Percentiles rank a stretch among this genome's conserved stretches.
Conservation (phyloP, 1,140 invertebrate species). For the Lineus longissimus region DNA sequence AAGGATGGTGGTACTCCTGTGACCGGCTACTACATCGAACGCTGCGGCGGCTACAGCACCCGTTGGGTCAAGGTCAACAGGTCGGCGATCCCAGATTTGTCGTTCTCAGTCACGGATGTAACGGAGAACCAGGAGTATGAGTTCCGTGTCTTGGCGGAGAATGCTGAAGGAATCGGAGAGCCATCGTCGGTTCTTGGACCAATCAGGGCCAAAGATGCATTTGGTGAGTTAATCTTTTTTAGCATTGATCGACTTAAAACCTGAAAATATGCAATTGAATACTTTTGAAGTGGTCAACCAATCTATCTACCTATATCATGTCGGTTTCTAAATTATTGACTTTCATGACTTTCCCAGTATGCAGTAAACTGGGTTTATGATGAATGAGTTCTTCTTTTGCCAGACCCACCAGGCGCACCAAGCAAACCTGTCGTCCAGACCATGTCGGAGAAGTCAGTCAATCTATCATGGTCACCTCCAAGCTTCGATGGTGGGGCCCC, state of each 20-base stretch:
- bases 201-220: constrained; percentile 19
- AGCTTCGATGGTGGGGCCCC: constrained; percentile 97
- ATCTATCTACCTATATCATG: too few species aligned
- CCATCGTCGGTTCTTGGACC: constrained; percentile 72
- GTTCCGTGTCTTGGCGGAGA: constrained; percentile 70
- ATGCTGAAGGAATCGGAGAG: constrained; percentile 55
- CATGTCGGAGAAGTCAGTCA: constrained; percentile 88
- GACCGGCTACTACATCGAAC: constrained; percentile 46
- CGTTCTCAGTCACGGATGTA: constrained; percentile 60
- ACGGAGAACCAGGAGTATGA: constrained; percentile 93
- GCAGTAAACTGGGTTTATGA: too few species aligned
- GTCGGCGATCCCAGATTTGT: constrained; percentile 27
- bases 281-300: too few species aligned
- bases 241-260: too few species aligned
- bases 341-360: too few species aligned
- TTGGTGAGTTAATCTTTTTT: background rate
- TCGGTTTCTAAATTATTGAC: too few species aligned
- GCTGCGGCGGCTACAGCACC: constrained; percentile 64
- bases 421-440: constrained; percentile 65
- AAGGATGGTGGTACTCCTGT: constrained; percentile 36
- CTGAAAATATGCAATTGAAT: too few species aligned
- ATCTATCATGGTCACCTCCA: constrained; percentile 93
- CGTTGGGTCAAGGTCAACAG: constrained; percentile 55
- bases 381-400: background rate
- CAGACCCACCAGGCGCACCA: constrained; percentile 35